Percentiles rank a stretch among this genome's conserved stretches.
These are phyloP conservation scores for Dryobates pubescens DNA, from an alignment of 2,797 vertebrate species.

Conservation along the genomic window DNA sequence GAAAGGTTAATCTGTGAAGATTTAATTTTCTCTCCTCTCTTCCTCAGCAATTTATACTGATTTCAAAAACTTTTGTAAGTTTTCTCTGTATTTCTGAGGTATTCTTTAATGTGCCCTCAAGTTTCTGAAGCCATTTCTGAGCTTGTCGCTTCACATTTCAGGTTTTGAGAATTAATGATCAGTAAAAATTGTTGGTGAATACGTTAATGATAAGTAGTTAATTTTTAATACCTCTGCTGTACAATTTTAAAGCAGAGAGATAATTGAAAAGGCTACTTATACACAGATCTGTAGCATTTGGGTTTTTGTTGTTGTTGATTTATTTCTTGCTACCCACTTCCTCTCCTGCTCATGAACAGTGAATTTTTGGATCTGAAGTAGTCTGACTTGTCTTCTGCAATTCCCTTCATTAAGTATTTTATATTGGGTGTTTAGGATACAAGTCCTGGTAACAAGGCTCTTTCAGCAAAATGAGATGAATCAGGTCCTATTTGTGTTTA, in stretches of 20 bases:
- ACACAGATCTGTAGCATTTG: background rate
- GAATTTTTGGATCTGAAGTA: background rate
- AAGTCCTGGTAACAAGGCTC: background rate
- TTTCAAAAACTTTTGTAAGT: background rate
- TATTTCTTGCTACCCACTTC: background rate
- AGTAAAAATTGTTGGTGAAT: slow-evolving; percentile 20
- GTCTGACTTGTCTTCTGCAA: background rate
- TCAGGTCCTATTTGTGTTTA: background rate
- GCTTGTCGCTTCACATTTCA: background rate
- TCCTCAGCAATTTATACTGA: background rate
- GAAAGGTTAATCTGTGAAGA: background rate
- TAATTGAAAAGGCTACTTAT: background rate
- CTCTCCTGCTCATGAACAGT: background rate
- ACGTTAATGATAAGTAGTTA: slow-evolving; percentile 45
- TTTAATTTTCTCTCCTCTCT: background rate
- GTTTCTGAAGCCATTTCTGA: background rate
- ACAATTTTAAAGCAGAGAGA: background rate
- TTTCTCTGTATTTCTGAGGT: background rate
- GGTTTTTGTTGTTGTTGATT: background rate
- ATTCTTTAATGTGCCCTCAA: background rate
- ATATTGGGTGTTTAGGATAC: background rate
- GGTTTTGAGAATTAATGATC: background rate
- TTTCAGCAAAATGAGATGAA: background rate
- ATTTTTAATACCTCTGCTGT: background rate
- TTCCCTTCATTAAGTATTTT: background rate